Base-by-base conservation (phyloP, 2,797 vertebrate species). In the Gobio occitaniae region DNA sequence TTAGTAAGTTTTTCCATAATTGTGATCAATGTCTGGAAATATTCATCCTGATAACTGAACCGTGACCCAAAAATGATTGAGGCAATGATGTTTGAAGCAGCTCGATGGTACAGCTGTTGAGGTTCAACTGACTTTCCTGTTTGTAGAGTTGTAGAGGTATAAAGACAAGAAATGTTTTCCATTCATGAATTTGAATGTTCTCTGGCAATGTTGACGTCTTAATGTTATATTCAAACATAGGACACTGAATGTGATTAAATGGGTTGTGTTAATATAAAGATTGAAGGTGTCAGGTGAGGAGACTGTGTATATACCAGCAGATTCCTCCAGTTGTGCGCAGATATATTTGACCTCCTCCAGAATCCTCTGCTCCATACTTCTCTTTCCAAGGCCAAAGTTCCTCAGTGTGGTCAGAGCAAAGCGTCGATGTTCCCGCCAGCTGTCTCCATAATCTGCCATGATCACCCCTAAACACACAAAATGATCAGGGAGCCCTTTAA, bases 381-480 rank as follows among this genome's bases (percentile, higher is more conserved):
- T 71, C 52, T 89, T 88, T 25, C 82, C 87, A 68, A 89, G 70
- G 17, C 85, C 85, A 41, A 88, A 88, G 80, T 88, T 84, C 44
- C 86, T 78, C 19, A 88, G 75, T 9, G 81, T 86, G 59, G 81
- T 74, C 59, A 89, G 78, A 86, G 86, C 61, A 74, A 88, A 89
- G 19, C 82, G 82, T 1, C 82, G 72, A 50, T 89, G 88, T 72
- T 86, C 84, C 17, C n/a, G 25, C 88, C 86, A 88, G 41, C 61
- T 13, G 7, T 83, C 50, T 65, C 86, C 88, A 50, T 61, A 86
- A 76, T 86, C 59, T 36, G 81, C 84, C 56, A 82, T 70, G 15
- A 86, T 38, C 29, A 89, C 78, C 10, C 88, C 88, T 87, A 63
- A 16, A 81, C 12, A 82, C 15, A 82, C 11, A 65, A 66, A 69